Percentiles rank a stretch among this genome's conserved stretches.
These are phyloP conservation scores for Eurois occulta DNA, from an alignment of 2,888 invertebrate genomes.

Conservation along the genomic window DNA sequence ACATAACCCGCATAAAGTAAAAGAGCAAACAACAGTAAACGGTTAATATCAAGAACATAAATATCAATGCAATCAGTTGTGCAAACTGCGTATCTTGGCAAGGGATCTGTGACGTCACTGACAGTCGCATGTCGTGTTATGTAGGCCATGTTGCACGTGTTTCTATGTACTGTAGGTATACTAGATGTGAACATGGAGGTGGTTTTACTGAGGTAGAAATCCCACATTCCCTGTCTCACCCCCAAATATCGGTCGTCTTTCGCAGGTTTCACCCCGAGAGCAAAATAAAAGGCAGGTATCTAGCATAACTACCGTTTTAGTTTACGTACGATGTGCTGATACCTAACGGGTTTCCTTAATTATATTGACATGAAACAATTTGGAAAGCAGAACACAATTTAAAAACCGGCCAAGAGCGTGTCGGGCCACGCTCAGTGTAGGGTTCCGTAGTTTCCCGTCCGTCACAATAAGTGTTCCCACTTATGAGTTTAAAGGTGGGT, in stretches of 20 bases:
- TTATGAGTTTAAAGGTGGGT: too few species aligned
- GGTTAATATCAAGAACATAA: slow-evolving; percentile 1
- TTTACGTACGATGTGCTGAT: background rate
- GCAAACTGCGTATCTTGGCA: slow-evolving; percentile 8
- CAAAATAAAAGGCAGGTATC: background rate
- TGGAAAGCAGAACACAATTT: background rate
- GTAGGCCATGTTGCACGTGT: background rate
- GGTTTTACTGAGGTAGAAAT: background rate
- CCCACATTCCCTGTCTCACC: background rate
- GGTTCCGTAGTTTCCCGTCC: too few species aligned
- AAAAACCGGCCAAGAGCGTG: too few species aligned
- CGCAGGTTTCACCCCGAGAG: background rate
- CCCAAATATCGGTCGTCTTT: background rate
- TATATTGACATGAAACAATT: background rate
- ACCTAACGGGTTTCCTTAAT: too few species aligned
- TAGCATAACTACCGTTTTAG: too few species aligned
- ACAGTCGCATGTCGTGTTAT: background rate
- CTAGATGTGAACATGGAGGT: background rate
- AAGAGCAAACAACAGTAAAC: slow-evolving; percentile 6
- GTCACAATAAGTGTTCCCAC: too few species aligned
- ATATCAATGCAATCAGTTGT: slow-evolving; percentile 19
- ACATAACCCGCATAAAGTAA: background rate
- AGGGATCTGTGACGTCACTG: slow-evolving; percentile 15
- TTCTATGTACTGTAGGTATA: background rate
- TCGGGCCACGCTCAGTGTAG: too few species aligned